phyloP scores from a whole-genome alignment of 2,888 invertebrate species.

The Drosophila helvetica region DNA sequence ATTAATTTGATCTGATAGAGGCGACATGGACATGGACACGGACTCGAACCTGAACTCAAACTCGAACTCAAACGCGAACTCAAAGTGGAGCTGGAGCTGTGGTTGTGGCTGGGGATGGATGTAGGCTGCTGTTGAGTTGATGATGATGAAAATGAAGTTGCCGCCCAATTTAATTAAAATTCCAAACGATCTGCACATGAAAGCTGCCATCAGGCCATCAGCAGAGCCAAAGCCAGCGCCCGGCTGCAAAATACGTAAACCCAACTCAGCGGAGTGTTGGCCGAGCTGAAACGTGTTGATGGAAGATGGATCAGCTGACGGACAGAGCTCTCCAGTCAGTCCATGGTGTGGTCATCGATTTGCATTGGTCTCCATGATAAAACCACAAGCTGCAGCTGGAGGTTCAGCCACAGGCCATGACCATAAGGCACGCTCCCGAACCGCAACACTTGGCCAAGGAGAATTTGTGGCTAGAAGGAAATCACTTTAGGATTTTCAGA shows the following conservation, averaged over 20 bases:
- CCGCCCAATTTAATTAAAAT: slow-evolving; percentile 82
- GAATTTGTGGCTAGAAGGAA: neutral
- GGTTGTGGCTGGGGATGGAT: slow-evolving; percentile 24
- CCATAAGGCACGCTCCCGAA: slow-evolving; percentile 66
- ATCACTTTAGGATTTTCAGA: neutral
- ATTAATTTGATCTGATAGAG: slow-evolving; percentile 64
- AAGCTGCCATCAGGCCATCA: slow-evolving; percentile 19
- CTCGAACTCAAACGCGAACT: neutral
- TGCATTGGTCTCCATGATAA: slow-evolving; percentile 49
- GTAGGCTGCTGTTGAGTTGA: slow-evolving; percentile 45
- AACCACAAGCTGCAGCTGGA: slow-evolving; percentile 30
- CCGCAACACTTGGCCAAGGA: slow-evolving; percentile 43
- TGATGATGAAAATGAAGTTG: slow-evolving; percentile 80
- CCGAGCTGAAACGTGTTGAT: slow-evolving; percentile 65
- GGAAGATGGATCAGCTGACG: slow-evolving; percentile 66
- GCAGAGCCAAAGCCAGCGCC: neutral
- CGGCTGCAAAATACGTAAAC: slow-evolving; percentile 46
- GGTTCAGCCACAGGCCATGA: slow-evolving; percentile 34
- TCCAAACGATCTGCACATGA: slow-evolving; percentile 79
- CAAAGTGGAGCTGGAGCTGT: slow-evolving; percentile 4
- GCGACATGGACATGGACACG: slow-evolving; percentile 8
- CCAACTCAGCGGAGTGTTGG: slow-evolving; percentile 30
- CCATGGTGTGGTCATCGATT: slow-evolving; percentile 58
- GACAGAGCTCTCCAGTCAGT: slow-evolving; percentile 18
- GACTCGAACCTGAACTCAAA: neutral